phyloP scores from a whole-genome alignment of 2,888 invertebrate species.

The Trachelus iudaicus region DNA sequence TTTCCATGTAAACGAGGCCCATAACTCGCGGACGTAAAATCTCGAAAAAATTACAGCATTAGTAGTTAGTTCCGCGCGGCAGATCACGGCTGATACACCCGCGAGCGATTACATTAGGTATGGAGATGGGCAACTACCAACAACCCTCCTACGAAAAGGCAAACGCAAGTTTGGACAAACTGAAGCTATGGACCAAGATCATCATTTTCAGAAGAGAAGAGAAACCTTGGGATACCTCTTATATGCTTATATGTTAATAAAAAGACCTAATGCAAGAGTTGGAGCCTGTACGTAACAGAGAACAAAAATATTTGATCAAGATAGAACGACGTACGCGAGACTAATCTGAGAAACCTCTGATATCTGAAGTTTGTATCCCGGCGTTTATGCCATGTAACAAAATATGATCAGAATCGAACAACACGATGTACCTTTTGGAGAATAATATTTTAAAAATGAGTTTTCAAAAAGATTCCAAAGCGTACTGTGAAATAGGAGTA shows the following conservation, averaged over 20 bases:
- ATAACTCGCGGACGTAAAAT: conserved; percentile 54
- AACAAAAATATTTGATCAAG: neutral
- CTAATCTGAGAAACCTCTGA: too few species aligned
- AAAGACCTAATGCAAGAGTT: neutral
- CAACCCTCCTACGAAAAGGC: neutral
- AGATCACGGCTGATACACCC: conserved; percentile 51
- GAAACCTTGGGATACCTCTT: neutral
- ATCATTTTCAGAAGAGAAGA: neutral
- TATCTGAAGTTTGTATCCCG: too few species aligned
- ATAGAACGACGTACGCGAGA: neutral
- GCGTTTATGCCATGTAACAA: too few species aligned
- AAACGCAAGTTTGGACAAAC: neutral
- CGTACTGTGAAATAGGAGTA: neutral
- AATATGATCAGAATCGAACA: neutral
- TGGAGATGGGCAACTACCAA: conserved; percentile 35
- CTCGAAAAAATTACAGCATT: conserved; percentile 54
- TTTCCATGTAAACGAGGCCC: conserved; percentile 56
- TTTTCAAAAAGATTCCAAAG: neutral
- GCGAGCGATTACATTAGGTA: conserved; percentile 50
- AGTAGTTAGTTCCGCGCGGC: conserved; percentile 63
- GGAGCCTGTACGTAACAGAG: neutral
- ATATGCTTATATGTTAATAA: neutral
- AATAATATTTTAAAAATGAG: neutral
- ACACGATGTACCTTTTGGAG: neutral
- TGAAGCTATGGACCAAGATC: neutral